These are phyloP conservation scores for Lottia scabra DNA, from an alignment of 2,888 invertebrate species.

Conservation along the genomic window DNA sequence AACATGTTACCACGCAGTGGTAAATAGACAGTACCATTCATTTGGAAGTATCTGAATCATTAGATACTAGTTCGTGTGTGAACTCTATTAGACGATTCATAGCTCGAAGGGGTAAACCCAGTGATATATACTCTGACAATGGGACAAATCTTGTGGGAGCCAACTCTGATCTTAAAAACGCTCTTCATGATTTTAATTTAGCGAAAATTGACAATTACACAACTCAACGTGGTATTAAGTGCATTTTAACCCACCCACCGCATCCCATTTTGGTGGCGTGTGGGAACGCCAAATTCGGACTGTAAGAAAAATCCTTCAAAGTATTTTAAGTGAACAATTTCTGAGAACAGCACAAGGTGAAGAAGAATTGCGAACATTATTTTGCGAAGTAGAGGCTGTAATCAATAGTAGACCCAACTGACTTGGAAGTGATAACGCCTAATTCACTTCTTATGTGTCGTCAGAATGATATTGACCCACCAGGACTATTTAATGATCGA, in stretches of 20 bases:
- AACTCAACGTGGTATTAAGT: slow-evolving; percentile 11
- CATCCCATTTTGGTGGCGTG: slow-evolving; percentile 26
- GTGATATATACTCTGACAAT: slow-evolving; percentile 19
- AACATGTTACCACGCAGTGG: too few relatives aligned
- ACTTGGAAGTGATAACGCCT: slow-evolving; percentile 29
- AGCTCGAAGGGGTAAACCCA: slow-evolving; percentile 10
- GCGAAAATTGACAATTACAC: slow-evolving; percentile 1
- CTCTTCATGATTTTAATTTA: slow-evolving; percentile 16
- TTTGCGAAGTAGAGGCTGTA: slow-evolving; percentile 34
- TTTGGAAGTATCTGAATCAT: slow-evolving; percentile 24
- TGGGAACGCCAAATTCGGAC: slow-evolving; percentile 34
- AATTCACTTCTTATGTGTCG: slow-evolving; percentile 23
- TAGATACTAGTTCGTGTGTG: slow-evolving; percentile 23
- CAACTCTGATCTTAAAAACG: slow-evolving; percentile 14
- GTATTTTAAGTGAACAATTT: slow-evolving; percentile 20
- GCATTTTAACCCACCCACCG: slow-evolving; percentile 24
- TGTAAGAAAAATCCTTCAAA: slow-evolving; percentile 23
- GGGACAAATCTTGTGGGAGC: slow-evolving; percentile 27
- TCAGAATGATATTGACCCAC: slow-evolving; percentile 1
- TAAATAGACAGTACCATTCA: slow-evolving; percentile 31
- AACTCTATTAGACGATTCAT: slow-evolving; percentile 15
- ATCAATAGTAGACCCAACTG: slow-evolving; percentile 26
- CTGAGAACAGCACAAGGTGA: not conserved
- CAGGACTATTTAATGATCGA: not conserved
- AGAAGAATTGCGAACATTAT: slow-evolving; percentile 23